Evolutionary conservation across 1,140 invertebrate species (phyloP), one percentile per base, ranked within the genome.

Genomic region (Coenobita brevimanus): DNA sequence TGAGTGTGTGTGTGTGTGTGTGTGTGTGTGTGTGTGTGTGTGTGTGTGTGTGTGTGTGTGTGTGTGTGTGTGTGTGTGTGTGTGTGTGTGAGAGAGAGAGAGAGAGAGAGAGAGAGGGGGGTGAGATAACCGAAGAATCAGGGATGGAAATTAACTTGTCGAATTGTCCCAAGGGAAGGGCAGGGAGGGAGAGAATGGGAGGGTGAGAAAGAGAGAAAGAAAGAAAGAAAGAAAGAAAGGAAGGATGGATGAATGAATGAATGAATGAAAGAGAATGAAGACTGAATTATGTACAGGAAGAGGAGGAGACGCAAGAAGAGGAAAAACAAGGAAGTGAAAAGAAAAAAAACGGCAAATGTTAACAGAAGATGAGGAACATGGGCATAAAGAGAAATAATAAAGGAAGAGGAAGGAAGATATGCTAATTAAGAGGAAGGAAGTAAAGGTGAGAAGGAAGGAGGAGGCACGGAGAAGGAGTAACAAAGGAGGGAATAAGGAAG

Each of bases 11-110:
- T n/a, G 13, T 69, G 64, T 69, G 64, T 69, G 64, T 69, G 64
- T 69, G 64, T 69, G 64, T 69, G 64, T 69, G 64, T 69, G 64
- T 69, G 64, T 69, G 64, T 69, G 64, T 69, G 24, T 69, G 24
- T 27, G 24, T 8, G 64, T 69, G 64, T 69, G 24, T 57, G 54
- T 57, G 54, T 57, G 13, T n/a, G n/a, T n/a, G 10, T 57, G 54
- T 57, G 13, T 57, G n/a, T 57, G 67, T 24, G n/a, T 8, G 30
- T 21, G 21, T 6, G 21, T 64, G 62, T 6, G 21, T 64, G 62
- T 6, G 21, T 64, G 62, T 6, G 62, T 64, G 21, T 64, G 62
- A 71, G 27, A 71, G 67, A 71, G 67, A 33, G 30, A 33, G 67
- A 71, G 30, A 33, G 67, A 71, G 67, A 71, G 67, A 30, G 24